These are phyloP conservation scores for Sialis lutaria DNA, from an alignment of 2,888 invertebrate genomes.

Conservation along the genomic window DNA sequence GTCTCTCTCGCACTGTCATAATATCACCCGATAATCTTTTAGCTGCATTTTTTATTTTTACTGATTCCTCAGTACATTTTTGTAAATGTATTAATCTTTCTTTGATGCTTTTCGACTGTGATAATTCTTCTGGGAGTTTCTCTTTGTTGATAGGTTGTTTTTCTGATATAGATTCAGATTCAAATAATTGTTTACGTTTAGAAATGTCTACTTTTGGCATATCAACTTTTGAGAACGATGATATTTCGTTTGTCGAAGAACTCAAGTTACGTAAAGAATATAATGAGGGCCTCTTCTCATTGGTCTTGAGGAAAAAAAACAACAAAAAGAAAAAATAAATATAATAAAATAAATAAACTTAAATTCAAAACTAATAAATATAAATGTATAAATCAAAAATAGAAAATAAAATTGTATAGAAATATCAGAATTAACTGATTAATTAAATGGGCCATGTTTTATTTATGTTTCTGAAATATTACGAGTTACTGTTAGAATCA, in stretches of 20 bases:
- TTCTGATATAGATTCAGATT: slow-evolving; percentile 40
- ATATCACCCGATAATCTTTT: slow-evolving; percentile 41
- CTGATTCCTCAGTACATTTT: slow-evolving; percentile 39
- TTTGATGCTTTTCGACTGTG: slow-evolving; percentile 49
- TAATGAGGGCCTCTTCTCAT: slow-evolving; percentile 1
- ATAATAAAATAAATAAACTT: not conserved
- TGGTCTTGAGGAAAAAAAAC: slow-evolving; percentile 1
- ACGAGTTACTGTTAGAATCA: not conserved
- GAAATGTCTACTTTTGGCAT: slow-evolving; percentile 67
- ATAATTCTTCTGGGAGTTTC: slow-evolving; percentile 42
- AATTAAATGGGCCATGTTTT: too few species aligned
- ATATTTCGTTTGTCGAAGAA: not conserved
- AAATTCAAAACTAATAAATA: not conserved
- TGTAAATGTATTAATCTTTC: slow-evolving; percentile 53
- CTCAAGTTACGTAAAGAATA: slow-evolving; percentile 3
- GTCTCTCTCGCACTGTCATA: slow-evolving; percentile 41
- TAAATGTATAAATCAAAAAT: not conserved
- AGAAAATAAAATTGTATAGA: not conserved
- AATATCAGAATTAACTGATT: too few species aligned
- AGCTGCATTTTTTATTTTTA: slow-evolving; percentile 25
- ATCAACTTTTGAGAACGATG: slow-evolving; percentile 16
- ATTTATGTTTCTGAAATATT: not conserved
- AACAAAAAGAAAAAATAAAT: slow-evolving; percentile 3
- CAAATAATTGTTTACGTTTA: slow-evolving; percentile 69
- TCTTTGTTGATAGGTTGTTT: slow-evolving; percentile 25